Base-by-base conservation (phyloP, 2,113 vertebrate species). In the Stigmatopora nigra region DNA sequence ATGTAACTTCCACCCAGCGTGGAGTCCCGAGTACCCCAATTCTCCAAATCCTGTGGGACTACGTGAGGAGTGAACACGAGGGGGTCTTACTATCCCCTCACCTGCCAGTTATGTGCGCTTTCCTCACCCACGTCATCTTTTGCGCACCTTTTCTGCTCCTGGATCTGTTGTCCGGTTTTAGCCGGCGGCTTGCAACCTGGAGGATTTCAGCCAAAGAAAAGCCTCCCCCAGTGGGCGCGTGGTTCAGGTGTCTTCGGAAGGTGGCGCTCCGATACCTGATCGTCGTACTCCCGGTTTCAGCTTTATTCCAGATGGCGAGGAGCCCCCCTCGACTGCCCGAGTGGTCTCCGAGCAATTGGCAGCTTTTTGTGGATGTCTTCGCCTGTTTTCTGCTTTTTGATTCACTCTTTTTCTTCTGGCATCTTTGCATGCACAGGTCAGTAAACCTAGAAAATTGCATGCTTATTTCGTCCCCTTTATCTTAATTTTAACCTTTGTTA, bases 301-400 rank as follows among this genome's bases (percentile, higher is more conserved):
- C 78, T 41, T 45, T 89, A 1, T 31, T 87, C 0, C 82, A 85
- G 61, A 31, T 3, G 14, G 35, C 80, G 41, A 49, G 74, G 20
- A 73, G 15, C 22, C 61, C 68, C 38, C 0, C 1, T 1, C n/a
- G 5, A 4, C 12, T 85, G 0, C 82, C 84, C 5, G 58, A 68
- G 13, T 46, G 36, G 41, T 89, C 89, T 0, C 90, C 90, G 0
- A 77, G 85, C 44, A 80, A 77, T 67, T 41, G 69, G 60, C 67
- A 57, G 67, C 75, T 88, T 12, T 80, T 73, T 1, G 55, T 69
- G 59, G 86, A 91, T 6, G 82, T 90, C 0, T 16, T 69, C 1
- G 70, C 78, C 0, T 85, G 87, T 20, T 44, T 89, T 2, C 79
- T 92, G 58, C 57, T 92, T 0, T 92, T 92, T 67, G 91, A 92